Evolutionary conservation across 2,888 invertebrate species (phyloP).

Genomic region (Notocelia uddmanniana): DNA sequence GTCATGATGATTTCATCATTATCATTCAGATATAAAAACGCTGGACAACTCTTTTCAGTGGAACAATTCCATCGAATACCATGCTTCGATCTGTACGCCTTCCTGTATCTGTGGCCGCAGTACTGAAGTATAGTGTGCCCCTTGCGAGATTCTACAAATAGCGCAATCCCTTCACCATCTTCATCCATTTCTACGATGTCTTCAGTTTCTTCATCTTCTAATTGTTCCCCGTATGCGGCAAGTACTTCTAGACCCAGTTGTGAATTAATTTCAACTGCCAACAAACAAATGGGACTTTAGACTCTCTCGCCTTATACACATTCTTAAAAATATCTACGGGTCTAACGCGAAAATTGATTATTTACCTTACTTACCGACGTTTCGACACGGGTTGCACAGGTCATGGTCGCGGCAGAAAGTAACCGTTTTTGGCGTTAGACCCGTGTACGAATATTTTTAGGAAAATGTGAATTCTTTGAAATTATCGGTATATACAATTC

Average conservation of each 20-base stretch:
- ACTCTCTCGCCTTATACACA: too few species aligned
- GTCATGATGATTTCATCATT: slow-evolving; percentile 67
- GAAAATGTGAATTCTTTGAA: background rate
- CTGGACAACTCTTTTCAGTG: slow-evolving; percentile 63
- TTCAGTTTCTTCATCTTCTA: slow-evolving; percentile 37
- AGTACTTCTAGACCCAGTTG: slow-evolving; percentile 31
- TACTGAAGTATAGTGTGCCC: slow-evolving; percentile 69
- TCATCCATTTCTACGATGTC: slow-evolving; percentile 46
- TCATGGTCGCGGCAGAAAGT: too few species aligned
- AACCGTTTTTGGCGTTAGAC: too few species aligned
- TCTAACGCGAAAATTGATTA: too few species aligned
- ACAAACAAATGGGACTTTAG: too few species aligned
- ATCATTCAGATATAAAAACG: slow-evolving; percentile 67
- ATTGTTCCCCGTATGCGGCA: slow-evolving; percentile 23
- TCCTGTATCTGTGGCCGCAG: slow-evolving; percentile 68
- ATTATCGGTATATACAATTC: background rate
- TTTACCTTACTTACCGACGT: too few species aligned
- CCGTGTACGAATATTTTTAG: too few species aligned
- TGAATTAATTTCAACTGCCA: slow-evolving; percentile 28
- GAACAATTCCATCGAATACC: slow-evolving; percentile 73
- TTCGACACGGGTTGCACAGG: too few species aligned
- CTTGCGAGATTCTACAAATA: slow-evolving; percentile 64
- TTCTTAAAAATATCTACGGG: too few species aligned
- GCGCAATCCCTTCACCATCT: slow-evolving; percentile 55
- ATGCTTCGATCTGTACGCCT: slow-evolving; percentile 62